These are phyloP conservation scores for Pituophis catenifer DNA, from an alignment of 2,113 vertebrate species.

Conservation along the genomic window DNA sequence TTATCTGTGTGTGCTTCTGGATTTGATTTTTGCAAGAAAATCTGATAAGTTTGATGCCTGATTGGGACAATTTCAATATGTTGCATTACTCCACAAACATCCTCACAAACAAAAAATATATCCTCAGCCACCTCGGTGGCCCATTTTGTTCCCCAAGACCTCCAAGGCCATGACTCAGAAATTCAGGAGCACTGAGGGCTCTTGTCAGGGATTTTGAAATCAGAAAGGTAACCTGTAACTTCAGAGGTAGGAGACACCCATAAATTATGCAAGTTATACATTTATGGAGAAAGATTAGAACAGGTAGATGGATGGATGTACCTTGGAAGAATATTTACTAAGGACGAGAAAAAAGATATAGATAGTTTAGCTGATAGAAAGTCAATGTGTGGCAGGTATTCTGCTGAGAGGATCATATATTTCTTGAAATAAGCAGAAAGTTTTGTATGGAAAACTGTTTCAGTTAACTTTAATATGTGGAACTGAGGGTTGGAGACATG, in stretches of 20 bases:
- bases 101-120: no score
- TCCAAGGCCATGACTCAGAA: neutral
- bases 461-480: neutral
- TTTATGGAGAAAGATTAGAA: neutral
- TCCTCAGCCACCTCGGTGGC: neutral
- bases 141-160: neutral
- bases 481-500: neutral
- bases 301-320: neutral
- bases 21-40: no score
- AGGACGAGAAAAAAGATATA: neutral
- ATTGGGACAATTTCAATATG: no score
- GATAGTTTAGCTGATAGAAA: neutral
- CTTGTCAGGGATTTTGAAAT: neutral
- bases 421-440: neutral
- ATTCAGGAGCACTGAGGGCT: neutral
- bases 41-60: no score
- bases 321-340: neutral
- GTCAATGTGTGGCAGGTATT: neutral
- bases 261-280: neutral
- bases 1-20: no score
- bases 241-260: neutral
- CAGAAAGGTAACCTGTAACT: neutral
- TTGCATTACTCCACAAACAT: no score
- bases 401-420: neutral
- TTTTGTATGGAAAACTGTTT: neutral